Evolutionary conservation across 2,888 invertebrate species (phyloP).

Genomic region (Limnephilus auricula): DNA sequence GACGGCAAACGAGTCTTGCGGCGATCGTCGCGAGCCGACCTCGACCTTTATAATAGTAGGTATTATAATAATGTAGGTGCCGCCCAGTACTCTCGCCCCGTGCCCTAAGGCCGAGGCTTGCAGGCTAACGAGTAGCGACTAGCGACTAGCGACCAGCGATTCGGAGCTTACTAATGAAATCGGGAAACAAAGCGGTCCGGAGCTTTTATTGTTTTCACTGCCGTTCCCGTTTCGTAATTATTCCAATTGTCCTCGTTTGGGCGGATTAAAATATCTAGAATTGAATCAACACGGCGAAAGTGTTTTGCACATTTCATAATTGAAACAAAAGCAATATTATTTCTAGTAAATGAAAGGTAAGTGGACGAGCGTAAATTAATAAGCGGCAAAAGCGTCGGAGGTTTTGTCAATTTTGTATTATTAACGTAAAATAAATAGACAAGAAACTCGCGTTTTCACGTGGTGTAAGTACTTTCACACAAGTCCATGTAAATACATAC

Average conservation of each 20-base stretch:
- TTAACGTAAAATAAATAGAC: background rate
- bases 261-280: background rate
- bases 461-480: background rate
- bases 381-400: background rate
- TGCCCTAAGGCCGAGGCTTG: background rate
- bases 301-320: background rate
- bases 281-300: background rate
- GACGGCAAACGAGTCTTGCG: conserved; percentile 46
- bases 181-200: background rate
- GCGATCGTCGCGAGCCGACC: conserved; percentile 46
- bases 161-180: conserved; percentile 21
- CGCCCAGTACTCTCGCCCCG: background rate
- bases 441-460: background rate
- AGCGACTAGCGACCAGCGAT: too few relatives aligned
- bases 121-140: background rate
- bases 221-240: background rate
- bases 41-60: conserved; percentile 50
- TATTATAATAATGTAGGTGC: conserved; percentile 41
- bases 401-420: background rate
- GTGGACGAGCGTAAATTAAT: background rate
- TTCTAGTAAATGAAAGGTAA: background rate
- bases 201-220: conserved; percentile 4
- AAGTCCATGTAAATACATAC: background rate
- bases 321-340: background rate
- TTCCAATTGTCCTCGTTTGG: background rate